These are phyloP conservation scores for Diploptera punctata DNA, from an alignment of 2,888 invertebrate species.

Conservation along the genomic window DNA sequence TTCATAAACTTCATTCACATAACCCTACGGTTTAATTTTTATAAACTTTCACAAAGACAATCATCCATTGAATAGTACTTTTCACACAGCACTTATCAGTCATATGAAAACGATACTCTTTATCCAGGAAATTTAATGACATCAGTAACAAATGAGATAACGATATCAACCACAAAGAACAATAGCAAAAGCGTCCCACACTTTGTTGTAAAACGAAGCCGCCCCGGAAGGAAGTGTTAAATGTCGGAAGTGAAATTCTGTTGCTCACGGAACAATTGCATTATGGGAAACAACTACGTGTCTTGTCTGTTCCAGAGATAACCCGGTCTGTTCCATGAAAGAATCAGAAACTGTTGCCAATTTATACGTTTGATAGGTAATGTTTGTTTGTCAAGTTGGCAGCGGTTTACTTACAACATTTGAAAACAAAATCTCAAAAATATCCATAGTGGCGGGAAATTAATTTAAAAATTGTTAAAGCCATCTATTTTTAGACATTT, in stretches of 20 bases:
- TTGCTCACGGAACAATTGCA: conserved; percentile 3
- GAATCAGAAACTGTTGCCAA: too few relatives aligned
- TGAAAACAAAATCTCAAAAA: too few relatives aligned
- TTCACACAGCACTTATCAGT: neutral
- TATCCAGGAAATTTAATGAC: neutral
- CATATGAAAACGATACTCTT: neutral
- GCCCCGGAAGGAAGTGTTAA: neutral
- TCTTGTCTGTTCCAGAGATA: too few relatives aligned
- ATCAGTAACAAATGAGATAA: neutral
- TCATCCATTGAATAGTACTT: neutral
- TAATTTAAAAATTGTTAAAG: too few relatives aligned
- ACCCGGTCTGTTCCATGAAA: too few relatives aligned
- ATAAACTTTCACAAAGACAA: neutral
- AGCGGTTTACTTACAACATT: too few relatives aligned
- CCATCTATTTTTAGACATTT: too few relatives aligned
- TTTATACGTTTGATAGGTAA: too few relatives aligned
- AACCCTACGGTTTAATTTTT: neutral
- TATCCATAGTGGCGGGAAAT: too few relatives aligned
- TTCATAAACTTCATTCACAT: conserved; percentile 7
- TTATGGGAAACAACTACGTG: neutral
- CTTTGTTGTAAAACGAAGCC: neutral
- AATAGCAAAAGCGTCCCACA: neutral
- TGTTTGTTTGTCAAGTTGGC: too few relatives aligned
- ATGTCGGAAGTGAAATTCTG: neutral
- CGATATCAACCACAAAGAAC: neutral